Evolutionary conservation across 2,113 vertebrate species (phyloP), one percentile per base, ranked within the genome.

Genomic region (Empidonax traillii): DNA sequence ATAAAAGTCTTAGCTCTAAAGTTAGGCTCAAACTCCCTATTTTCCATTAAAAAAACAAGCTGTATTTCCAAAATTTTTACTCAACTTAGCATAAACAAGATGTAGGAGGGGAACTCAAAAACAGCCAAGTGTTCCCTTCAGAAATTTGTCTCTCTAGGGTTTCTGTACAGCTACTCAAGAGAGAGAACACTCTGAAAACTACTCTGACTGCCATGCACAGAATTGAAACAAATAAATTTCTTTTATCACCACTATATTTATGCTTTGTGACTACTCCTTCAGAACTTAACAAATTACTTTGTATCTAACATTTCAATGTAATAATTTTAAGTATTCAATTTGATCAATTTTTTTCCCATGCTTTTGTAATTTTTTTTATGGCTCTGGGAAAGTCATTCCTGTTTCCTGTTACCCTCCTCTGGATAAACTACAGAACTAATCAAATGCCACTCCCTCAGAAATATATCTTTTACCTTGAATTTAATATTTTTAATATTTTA

Each of bases 111-210:
- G 31, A 85, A 67, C 9, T 58, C 28, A 44, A 62, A 66, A 82
- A 43, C 0, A 0, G 44, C 3, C 18, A 84, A 27, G 9, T 3
- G 11, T 53, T 59, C n/a, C 35, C 35, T 37, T 77, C 52, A 75
- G n/a, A 53, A 0, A 2, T 47, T 69, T 53, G 31, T 37, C 10
- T 78, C 28, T n/a, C 9, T 23, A 44, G 5, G n/a, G 53, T 75
- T 85, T 53, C 52, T 31, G 9, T 28, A 63, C 5, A 76, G 28
- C 44, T 67, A 24, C 28, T 84, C 21, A 46, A 53, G 51, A 51
- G 19, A 75, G 7, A 65, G 25, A 33, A 78, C 11, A 53, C 2
- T 6, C 23, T 53, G 8, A 68, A 21, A 74, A 65, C 4, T 41
- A 65, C 15, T 73, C 30, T 43, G n/a, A 31, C 24, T 71, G 33